phyloP scores from a whole-genome alignment of 2,888 invertebrate genomes.

The Drosophila silvestris region DNA sequence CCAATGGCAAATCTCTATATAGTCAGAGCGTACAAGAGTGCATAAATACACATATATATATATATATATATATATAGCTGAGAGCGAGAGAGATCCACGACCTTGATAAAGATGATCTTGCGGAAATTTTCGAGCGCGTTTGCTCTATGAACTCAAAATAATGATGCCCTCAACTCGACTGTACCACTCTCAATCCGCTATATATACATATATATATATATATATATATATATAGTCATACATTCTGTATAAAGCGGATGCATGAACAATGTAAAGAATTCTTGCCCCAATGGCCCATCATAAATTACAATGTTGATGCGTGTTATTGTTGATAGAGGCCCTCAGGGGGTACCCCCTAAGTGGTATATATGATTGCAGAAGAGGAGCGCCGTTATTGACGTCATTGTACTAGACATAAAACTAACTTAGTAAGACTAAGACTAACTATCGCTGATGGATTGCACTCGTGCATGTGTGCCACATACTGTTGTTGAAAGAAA shows the following conservation, averaged over 20 bases:
- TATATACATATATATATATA: slow-evolving; percentile 11
- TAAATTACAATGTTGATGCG: slow-evolving; percentile 69
- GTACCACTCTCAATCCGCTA: slow-evolving; percentile 30
- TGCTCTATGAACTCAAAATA: slow-evolving; percentile 33
- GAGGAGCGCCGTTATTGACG: slow-evolving; percentile 70
- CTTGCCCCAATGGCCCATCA: slow-evolving; percentile 34
- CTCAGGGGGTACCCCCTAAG: slow-evolving; percentile 28
- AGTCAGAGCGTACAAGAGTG: slow-evolving; percentile 12
- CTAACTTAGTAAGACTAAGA: slow-evolving; percentile 44
- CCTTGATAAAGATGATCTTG: slow-evolving; percentile 72
- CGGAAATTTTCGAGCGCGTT: slow-evolving; percentile 23
- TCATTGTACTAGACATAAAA: slow-evolving; percentile 43
- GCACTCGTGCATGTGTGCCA: slow-evolving; percentile 47
- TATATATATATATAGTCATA: slow-evolving; percentile 21
- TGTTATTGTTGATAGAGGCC: slow-evolving; percentile 41
- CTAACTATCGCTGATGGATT: slow-evolving; percentile 37
- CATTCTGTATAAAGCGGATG: slow-evolving; percentile 61
- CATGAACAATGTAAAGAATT: slow-evolving; percentile 67
- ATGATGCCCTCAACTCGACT: slow-evolving; percentile 15
- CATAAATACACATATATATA: slow-evolving; percentile 21
- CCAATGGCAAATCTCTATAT: slow-evolving; percentile 23
- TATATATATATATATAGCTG: slow-evolving; percentile 1
- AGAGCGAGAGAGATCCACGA: slow-evolving; percentile 43
- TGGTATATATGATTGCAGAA: slow-evolving; percentile 7
- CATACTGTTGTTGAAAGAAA: slow-evolving; percentile 50